Percentiles rank a stretch among this genome's conserved stretches.
These are phyloP conservation scores for Boloria euphrosyne DNA, from an alignment of 2,888 invertebrate species.

Conservation along the genomic window DNA sequence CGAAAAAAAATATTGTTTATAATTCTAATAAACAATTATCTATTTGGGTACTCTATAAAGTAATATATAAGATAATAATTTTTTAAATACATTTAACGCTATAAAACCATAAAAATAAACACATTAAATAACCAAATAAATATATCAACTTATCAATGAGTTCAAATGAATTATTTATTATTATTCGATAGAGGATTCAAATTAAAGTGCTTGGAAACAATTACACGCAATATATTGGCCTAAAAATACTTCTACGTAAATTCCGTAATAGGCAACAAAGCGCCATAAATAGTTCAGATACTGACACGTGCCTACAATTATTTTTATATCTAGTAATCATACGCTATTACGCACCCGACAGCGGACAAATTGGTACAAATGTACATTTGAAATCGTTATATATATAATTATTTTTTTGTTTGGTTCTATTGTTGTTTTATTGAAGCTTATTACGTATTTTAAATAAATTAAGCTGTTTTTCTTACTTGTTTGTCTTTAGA, in stretches of 20 bases:
- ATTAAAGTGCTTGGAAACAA: conserved; percentile 15
- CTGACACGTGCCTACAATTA: conserved; percentile 62
- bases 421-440: too few relatives aligned
- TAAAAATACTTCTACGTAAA: conserved; percentile 10
- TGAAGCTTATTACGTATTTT: too few relatives aligned
- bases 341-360: conserved; percentile 43
- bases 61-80: too few relatives aligned
- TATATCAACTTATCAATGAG: background rate
- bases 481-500: too few relatives aligned
- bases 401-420: too few relatives aligned
- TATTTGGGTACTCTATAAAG: too few relatives aligned
- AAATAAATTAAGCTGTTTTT: too few relatives aligned
- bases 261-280: conserved; percentile 41
- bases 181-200: conserved; percentile 1
- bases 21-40: too few relatives aligned
- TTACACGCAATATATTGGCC: conserved; percentile 14
- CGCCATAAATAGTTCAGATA: conserved; percentile 32
- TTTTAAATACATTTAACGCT: too few relatives aligned
- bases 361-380: conserved; percentile 30
- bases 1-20: too few relatives aligned
- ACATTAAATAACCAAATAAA: background rate
- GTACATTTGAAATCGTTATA: conserved; percentile 3
- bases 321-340: conserved; percentile 62
- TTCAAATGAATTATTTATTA: background rate
- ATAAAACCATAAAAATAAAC: too few relatives aligned